A percentile compares a stretch with the other conserved stretches of the same genome.
These are phyloP conservation scores for Kryptolebias marmoratus DNA, from an alignment of 2,113 vertebrate species.

Conservation along the genomic window DNA sequence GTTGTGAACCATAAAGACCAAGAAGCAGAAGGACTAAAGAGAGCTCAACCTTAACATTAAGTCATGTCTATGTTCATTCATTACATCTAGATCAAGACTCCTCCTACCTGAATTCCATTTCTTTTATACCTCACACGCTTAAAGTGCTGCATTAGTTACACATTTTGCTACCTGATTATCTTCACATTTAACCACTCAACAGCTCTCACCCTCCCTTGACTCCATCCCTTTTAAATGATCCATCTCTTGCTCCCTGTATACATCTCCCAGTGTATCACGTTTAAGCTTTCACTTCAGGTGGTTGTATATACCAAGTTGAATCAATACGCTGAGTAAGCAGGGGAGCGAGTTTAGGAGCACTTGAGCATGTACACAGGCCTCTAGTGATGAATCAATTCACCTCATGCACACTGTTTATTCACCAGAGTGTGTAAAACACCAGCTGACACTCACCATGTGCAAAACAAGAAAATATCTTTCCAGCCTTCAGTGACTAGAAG, in stretches of 20 bases:
- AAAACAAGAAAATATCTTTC: conserved; percentile 36
- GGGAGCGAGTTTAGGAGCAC: conserved; percentile 8
- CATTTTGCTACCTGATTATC: conserved; percentile 19
- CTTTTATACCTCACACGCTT: conserved; percentile 16
- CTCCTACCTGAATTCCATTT: conserved; percentile 4
- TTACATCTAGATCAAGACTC: background rate
- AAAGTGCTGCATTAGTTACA: background rate
- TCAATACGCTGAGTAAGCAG: conserved; percentile 55
- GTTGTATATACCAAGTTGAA: conserved; percentile 28
- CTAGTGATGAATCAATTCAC: conserved; percentile 47
- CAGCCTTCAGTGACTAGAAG: conserved; percentile 24
- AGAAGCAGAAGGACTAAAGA: too few relatives aligned
- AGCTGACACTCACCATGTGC: conserved; percentile 18
- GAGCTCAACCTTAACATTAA: too few relatives aligned
- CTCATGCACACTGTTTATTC: conserved; percentile 19
- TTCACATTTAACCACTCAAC: conserved; percentile 7
- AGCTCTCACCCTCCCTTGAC: background rate
- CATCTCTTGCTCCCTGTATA: conserved; percentile 2
- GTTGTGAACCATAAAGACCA: too few relatives aligned
- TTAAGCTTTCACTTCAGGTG: conserved; percentile 20
- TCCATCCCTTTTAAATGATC: conserved; percentile 2
- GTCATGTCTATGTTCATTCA: background rate
- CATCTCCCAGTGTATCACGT: background rate
- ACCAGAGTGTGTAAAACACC: conserved; percentile 42
- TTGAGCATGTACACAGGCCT: conserved; percentile 26